phyloP scores from a whole-genome alignment of 2,888 invertebrate species.

The Megamerina dolium region DNA sequence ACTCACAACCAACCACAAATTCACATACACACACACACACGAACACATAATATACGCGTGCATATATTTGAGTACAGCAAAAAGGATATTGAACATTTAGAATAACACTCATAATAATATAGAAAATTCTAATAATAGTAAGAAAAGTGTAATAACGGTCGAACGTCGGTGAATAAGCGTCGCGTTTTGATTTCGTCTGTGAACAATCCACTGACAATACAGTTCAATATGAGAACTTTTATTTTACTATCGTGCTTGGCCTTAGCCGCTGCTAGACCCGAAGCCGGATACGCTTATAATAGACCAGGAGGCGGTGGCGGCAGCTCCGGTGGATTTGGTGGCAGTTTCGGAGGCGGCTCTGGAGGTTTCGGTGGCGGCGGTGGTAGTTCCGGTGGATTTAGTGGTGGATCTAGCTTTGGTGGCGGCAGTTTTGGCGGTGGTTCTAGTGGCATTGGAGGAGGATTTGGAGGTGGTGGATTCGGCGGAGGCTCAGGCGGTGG shows the following conservation, averaged over 20 bases:
- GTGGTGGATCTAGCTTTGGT: conserved; percentile 24
- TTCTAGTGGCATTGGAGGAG: conserved; percentile 17
- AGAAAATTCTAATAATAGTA: too few species aligned
- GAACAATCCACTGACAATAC: conserved; percentile 14
- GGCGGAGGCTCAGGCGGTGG: conserved; percentile 17
- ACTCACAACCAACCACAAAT: conserved; percentile 20
- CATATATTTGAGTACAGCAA: conserved; percentile 12
- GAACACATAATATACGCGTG: conserved; percentile 20
- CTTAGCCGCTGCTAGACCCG: conserved; percentile 47
- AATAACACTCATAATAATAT: too few species aligned
- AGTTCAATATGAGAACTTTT: conserved; percentile 44
- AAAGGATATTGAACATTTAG: too few species aligned
- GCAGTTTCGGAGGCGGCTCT: conserved; percentile 25
- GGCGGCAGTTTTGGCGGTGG: conserved; percentile 24
- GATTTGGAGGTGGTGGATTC: conserved; percentile 26
- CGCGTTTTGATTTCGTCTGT: conserved; percentile 14
- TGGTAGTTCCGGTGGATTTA: conserved; percentile 25
- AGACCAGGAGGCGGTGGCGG: conserved; percentile 47
- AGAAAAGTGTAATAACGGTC: too few species aligned
- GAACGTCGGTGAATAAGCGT: too few species aligned
- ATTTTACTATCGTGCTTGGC: conserved; percentile 50
- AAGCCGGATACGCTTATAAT: conserved; percentile 50
- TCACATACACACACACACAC: conserved; percentile 13
- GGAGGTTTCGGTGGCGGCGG: conserved; percentile 27
- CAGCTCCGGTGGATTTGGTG: conserved; percentile 28